phyloP scores from a whole-genome alignment of 2,888 invertebrate species.

The Melipona bicolor region DNA sequence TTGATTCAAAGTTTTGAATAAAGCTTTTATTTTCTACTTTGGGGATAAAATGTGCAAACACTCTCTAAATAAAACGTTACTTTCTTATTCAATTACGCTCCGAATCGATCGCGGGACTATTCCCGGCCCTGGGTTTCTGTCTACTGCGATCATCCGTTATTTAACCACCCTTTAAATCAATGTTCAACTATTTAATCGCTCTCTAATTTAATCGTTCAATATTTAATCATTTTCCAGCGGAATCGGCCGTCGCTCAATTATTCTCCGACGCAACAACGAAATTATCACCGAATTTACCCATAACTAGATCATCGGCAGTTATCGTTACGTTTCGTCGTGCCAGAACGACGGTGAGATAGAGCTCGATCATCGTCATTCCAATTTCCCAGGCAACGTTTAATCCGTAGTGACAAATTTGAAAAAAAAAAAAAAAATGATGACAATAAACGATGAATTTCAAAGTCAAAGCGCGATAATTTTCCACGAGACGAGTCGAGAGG shows the following conservation, averaged over 20 bases:
- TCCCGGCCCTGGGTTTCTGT: not conserved
- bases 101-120: not conserved
- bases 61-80: not conserved
- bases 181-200: not conserved
- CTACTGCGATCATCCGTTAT: not conserved
- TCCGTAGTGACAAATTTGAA: too few species aligned
- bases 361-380: not conserved
- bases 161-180: not conserved
- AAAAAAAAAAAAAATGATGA: too few species aligned
- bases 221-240: not conserved
- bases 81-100: not conserved
- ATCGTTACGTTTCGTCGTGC: not conserved
- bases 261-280: not conserved
- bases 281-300: not conserved
- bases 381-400: too few species aligned
- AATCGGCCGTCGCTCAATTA: not conserved
- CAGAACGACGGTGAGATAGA: not conserved
- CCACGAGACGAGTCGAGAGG: too few species aligned
- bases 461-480: too few species aligned
- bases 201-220: not conserved
- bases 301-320: not conserved
- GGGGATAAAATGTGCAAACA: too few species aligned
- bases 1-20: too few species aligned
- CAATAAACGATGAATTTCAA: too few species aligned
- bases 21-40: too few species aligned